Percentiles rank a stretch among this genome's conserved stretches.
Conservation (phyloP, 2,888 invertebrate genomes). For the Hybos culiciformis region DNA sequence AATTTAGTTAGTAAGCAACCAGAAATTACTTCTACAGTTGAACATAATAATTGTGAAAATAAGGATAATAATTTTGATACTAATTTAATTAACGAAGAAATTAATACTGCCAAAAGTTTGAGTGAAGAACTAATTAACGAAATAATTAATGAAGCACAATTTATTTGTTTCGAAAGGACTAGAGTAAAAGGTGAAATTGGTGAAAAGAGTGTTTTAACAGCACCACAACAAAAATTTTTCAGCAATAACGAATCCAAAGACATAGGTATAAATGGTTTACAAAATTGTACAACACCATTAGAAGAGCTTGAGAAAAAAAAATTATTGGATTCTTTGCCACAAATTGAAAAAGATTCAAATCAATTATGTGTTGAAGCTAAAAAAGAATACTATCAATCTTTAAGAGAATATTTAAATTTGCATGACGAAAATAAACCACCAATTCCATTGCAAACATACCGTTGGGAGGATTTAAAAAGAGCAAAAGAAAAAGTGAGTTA, state of each 20-base stretch:
- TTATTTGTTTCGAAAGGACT: neutral
- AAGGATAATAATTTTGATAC: slow-evolving; percentile 15
- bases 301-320: slow-evolving; percentile 29
- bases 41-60: slow-evolving; percentile 19
- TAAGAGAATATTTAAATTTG: slow-evolving; percentile 29
- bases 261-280: slow-evolving; percentile 21
- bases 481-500: slow-evolving; percentile 42
- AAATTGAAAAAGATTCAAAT: slow-evolving; percentile 24
- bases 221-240: too few species aligned
- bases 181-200: slow-evolving; percentile 13
- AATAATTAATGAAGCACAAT: neutral
- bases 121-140: neutral
- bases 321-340: slow-evolving; percentile 31
- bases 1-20: neutral
- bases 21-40: slow-evolving; percentile 2
- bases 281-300: slow-evolving; percentile 25
- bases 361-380: slow-evolving; percentile 28
- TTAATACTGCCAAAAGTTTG: slow-evolving; percentile 8
- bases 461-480: slow-evolving; percentile 66
- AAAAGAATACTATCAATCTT: slow-evolving; percentile 31
- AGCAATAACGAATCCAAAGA: neutral
- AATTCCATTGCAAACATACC: slow-evolving; percentile 61
- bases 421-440: slow-evolving; percentile 39
- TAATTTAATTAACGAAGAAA: slow-evolving; percentile 6
- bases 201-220: neutral